phyloP scores from a whole-genome alignment of 2,113 vertebrate genomes.

The Coreoperca whiteheadi region DNA sequence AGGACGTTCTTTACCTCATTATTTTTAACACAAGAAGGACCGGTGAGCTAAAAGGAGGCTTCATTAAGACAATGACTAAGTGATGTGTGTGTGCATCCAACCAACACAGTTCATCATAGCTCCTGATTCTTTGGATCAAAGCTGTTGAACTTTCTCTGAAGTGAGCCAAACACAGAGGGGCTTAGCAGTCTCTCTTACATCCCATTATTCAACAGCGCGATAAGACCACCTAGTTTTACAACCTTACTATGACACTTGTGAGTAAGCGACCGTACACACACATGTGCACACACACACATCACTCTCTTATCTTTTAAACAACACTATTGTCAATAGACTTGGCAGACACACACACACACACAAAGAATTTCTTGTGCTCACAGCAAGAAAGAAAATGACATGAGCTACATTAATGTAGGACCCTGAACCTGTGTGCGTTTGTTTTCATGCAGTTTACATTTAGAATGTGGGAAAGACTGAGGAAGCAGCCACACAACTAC shows the following conservation, averaged over 20 bases:
- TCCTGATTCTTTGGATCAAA: constrained; percentile 31
- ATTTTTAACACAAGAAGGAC: constrained; percentile 25
- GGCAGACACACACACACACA: constrained; percentile 13
- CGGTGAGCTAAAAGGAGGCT: constrained; percentile 2
- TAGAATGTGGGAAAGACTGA: constrained; percentile 60
- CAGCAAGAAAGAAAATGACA: constrained; percentile 33
- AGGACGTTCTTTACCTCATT: constrained; percentile 46
- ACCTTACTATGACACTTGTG: constrained; percentile 25
- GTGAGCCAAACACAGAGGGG: constrained; percentile 36
- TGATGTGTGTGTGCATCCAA: constrained; percentile 15
- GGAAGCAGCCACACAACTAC: constrained; percentile 37
- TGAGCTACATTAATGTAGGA: constrained; percentile 17
- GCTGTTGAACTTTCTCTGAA: constrained; percentile 37
- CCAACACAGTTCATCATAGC: constrained; percentile 12
- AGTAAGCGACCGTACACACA: not conserved
- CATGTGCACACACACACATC: constrained; percentile 10
- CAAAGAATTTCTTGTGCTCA: constrained; percentile 53
- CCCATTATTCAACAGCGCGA: constrained; percentile 60
- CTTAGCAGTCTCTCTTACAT: constrained; percentile 22
- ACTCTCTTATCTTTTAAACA: constrained; percentile 70
- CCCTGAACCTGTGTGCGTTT: constrained; percentile 26
- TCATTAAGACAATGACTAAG: constrained; percentile 24
- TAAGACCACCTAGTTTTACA: constrained; percentile 69
- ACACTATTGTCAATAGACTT: constrained; percentile 46
- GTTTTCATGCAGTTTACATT: constrained; percentile 33